These are phyloP conservation scores for Actinernus sp. DNA, from an alignment of 92 coral and sea anemone genomes.

Conservation along the genomic window DNA sequence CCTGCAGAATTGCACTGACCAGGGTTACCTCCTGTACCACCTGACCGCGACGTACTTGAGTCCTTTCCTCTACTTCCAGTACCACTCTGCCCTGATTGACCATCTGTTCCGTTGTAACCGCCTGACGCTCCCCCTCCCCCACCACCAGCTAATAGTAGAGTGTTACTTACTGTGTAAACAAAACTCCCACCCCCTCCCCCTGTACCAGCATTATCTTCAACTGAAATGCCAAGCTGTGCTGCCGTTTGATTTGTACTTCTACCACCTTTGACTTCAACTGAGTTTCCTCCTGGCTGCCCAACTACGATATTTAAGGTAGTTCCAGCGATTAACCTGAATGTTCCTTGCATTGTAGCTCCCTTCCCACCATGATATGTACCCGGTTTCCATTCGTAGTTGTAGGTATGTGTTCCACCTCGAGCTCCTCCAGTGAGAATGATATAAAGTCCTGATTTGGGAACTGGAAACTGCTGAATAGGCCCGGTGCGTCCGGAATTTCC, in stretches of 20 bases:
- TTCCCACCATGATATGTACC: constrained; percentile 73
- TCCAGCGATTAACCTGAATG: constrained; percentile 21
- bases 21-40: constrained; percentile 71
- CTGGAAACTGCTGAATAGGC: too few relatives aligned
- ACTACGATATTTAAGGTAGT: constrained; percentile 55
- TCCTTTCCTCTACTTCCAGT: constrained; percentile 44
- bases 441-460: constrained; percentile 32
- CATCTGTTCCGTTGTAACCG: constrained; percentile 68
- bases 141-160: constrained; percentile 72
- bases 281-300: constrained; percentile 72
- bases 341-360: constrained; percentile 56
- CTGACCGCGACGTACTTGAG: constrained; percentile 10
- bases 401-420: constrained; percentile 70
- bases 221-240: constrained; percentile 62
- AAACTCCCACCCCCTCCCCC: constrained; percentile 87
- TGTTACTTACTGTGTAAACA: constrained; percentile 45
- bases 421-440: constrained; percentile 63
- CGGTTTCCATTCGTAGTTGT: constrained; percentile 47
- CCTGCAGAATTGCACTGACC: constrained; percentile 53
- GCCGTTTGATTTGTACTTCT: constrained; percentile 36
- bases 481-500: too few relatives aligned
- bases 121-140: constrained; percentile 84
- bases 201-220: constrained; percentile 77
- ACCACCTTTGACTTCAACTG: constrained; percentile 62
- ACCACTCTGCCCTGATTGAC: constrained; percentile 58